Conservation (phyloP, 2,797 vertebrate genomes). For the Cyprinodon diabolis region DNA sequence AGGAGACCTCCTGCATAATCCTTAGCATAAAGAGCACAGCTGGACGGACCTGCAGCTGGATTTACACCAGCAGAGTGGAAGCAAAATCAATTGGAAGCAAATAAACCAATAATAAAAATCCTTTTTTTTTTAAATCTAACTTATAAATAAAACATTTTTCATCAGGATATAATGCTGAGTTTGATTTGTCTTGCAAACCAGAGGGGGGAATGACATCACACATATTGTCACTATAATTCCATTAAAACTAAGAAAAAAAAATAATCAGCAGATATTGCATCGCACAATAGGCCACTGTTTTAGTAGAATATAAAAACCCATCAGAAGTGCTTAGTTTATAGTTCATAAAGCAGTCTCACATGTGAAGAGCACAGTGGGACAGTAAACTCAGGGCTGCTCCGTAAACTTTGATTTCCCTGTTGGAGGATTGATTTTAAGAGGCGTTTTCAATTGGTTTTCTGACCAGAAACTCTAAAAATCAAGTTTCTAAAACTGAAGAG, state of each 20-base stretch:
- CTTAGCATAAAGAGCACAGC: not conserved
- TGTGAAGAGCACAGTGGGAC: not conserved
- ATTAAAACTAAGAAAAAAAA: not conserved
- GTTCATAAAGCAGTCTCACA: too few relatives aligned
- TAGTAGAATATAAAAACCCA: not conserved
- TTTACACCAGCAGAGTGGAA: not conserved
- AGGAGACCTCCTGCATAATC: not conserved
- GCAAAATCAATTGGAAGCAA: not conserved
- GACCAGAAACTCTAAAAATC: not conserved
- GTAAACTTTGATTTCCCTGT: not conserved
- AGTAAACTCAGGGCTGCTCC: not conserved
- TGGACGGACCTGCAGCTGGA: slow-evolving; percentile 12
- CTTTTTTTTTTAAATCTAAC: not conserved
- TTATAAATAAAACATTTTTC: too few relatives aligned
- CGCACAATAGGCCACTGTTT: not conserved
- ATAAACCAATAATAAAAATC: too few relatives aligned
- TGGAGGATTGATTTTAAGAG: not conserved
- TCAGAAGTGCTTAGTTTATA: not conserved
- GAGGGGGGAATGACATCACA: not conserved
- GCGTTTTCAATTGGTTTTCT: not conserved
- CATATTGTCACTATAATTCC: not conserved
- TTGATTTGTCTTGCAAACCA: not conserved
- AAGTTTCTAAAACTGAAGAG: not conserved
- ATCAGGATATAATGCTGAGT: not conserved
- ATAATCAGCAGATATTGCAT: not conserved